Percentiles rank a stretch among this genome's conserved stretches.
Evolutionary conservation across 2,888 invertebrate genomes (phyloP).

Genomic region (Sphinx pinastri): DNA sequence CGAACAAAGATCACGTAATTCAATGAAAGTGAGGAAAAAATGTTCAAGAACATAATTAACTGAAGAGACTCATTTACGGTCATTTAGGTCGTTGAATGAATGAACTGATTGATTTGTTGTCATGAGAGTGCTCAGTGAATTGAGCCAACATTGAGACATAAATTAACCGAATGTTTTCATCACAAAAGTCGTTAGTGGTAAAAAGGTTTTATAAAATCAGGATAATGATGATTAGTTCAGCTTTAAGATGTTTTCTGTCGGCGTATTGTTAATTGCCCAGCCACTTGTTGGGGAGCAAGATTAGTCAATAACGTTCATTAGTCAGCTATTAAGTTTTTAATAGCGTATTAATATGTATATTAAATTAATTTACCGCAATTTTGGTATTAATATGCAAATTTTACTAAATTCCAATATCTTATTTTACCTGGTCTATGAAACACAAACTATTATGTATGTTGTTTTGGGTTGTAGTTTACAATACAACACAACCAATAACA

Average conservation of each 20-base stretch:
- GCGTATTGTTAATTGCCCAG: background rate
- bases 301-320: slow-evolving; percentile 1
- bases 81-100: background rate
- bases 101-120: background rate
- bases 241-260: background rate
- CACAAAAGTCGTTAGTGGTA: background rate
- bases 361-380: background rate
- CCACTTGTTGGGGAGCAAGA: background rate
- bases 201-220: background rate
- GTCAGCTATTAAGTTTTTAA: background rate
- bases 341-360: background rate
- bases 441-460: too few species aligned
- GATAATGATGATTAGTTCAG: background rate
- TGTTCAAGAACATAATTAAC: background rate
- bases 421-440: background rate
- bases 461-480: too few species aligned
- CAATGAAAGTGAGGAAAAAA: slow-evolving; percentile 2
- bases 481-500: too few species aligned
- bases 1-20: background rate
- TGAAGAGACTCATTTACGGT: background rate
- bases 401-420: background rate
- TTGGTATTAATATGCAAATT: background rate
- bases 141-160: background rate
- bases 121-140: background rate
- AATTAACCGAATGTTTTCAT: too few species aligned